A percentile compares a stretch with the other conserved stretches of the same genome.
These are phyloP conservation scores for Cataglyphis albicans DNA, from an alignment of 2,888 invertebrate species.

Conservation along the genomic window DNA sequence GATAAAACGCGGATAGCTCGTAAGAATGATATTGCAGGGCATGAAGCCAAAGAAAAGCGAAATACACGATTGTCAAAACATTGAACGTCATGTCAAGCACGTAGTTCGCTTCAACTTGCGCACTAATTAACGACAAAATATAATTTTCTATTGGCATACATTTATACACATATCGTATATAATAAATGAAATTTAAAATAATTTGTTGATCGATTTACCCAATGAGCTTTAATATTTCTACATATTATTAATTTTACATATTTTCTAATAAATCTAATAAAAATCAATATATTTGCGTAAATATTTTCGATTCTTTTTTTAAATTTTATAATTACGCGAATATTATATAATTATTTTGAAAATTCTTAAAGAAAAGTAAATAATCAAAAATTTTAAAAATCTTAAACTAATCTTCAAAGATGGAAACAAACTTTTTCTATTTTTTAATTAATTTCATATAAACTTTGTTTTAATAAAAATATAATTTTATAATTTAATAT, in stretches of 20 bases:
- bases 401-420: background rate
- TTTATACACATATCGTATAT: background rate
- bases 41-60: slow-evolving; percentile 4
- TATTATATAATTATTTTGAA: background rate
- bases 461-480: background rate
- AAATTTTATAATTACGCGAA: background rate
- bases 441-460: background rate
- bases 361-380: background rate
- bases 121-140: slow-evolving; percentile 20
- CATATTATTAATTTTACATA: background rate
- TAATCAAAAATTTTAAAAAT: slow-evolving; percentile 7
- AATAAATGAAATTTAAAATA: background rate
- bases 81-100: slow-evolving; percentile 10
- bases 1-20: background rate
- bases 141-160: slow-evolving; percentile 21
- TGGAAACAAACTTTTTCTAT: background rate
- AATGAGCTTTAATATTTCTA: background rate
- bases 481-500: background rate
- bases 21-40: slow-evolving; percentile 11
- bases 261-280: background rate
- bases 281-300: background rate
- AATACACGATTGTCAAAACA: slow-evolving; percentile 23
- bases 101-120: slow-evolving; percentile 17
- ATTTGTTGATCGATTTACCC: background rate
- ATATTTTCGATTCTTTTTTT: background rate